Conservation (phyloP, 2,113 vertebrate genomes). For the Oryzias javanicus region DNA sequence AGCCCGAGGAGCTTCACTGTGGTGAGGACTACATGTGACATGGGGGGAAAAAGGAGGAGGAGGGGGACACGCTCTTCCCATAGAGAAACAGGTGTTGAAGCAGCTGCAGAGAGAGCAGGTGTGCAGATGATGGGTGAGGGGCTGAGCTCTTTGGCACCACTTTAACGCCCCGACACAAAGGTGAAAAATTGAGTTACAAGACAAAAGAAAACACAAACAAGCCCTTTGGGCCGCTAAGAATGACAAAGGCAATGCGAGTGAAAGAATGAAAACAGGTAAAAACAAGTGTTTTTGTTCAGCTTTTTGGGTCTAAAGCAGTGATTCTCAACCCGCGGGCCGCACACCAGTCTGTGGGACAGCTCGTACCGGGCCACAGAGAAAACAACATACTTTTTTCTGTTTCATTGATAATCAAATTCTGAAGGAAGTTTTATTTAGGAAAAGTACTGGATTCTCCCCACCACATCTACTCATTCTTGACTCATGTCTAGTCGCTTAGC, state of each 20-base stretch:
- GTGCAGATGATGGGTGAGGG: slow-evolving; percentile 31
- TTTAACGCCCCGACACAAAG: slow-evolving; percentile 65
- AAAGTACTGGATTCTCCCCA: too few relatives aligned
- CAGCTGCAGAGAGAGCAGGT: slow-evolving; percentile 38
- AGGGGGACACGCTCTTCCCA: slow-evolving; percentile 39
- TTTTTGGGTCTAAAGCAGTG: background rate
- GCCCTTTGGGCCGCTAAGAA: slow-evolving; percentile 23
- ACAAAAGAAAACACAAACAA: slow-evolving; percentile 31
- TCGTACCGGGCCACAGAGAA: too few relatives aligned
- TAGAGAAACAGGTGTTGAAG: slow-evolving; percentile 56
- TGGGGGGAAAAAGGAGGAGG: slow-evolving; percentile 7
- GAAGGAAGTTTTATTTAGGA: too few relatives aligned
- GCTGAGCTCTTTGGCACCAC: slow-evolving; percentile 40
- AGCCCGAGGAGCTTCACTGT: slow-evolving; percentile 31
- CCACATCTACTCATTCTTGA: too few relatives aligned
- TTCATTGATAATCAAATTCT: too few relatives aligned
- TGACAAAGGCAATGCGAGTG: slow-evolving; percentile 8
- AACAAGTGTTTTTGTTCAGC: background rate
- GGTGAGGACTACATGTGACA: slow-evolving; percentile 41
- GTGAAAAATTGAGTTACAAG: slow-evolving; percentile 56
- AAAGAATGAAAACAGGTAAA: slow-evolving; percentile 15
- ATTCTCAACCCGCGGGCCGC: too few relatives aligned
- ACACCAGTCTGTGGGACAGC: too few relatives aligned
- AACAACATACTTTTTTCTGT: too few relatives aligned
- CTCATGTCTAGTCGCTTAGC: too few relatives aligned